Percentiles rank a stretch among this genome's conserved stretches.
These are phyloP conservation scores for Coleophora flavipennella DNA, from an alignment of 2,888 invertebrate genomes.

Conservation along the genomic window DNA sequence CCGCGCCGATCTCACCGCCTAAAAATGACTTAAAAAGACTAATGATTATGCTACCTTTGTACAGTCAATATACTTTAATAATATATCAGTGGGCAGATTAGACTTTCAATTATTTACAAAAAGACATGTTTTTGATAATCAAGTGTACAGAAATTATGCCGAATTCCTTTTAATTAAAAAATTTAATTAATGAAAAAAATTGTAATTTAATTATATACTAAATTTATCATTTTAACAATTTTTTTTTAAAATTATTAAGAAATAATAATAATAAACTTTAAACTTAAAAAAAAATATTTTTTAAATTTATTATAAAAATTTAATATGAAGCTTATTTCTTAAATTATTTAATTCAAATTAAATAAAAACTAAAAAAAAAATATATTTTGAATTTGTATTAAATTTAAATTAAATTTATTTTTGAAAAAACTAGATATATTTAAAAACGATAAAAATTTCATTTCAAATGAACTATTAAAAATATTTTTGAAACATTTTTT, in stretches of 20 bases:
- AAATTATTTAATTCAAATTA: slow-evolving; percentile 55
- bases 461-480: slow-evolving; percentile 74
- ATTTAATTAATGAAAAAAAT: slow-evolving; percentile 34
- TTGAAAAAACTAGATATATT: slow-evolving; percentile 79
- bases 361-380: slow-evolving; percentile 33
- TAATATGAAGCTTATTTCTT: slow-evolving; percentile 75
- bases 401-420: slow-evolving; percentile 70
- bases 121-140: slow-evolving; percentile 88
- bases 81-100: too few relatives aligned
- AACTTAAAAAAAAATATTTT: slow-evolving; percentile 46
- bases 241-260: slow-evolving; percentile 64
- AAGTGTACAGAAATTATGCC: slow-evolving; percentile 77
- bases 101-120: too few relatives aligned
- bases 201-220: slow-evolving; percentile 57
- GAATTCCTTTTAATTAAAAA: slow-evolving; percentile 74
- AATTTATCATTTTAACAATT: slow-evolving; percentile 74
- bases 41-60: slow-evolving; percentile 85
- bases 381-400: slow-evolving; percentile 44
- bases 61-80: slow-evolving; percentile 85
- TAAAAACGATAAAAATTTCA: slow-evolving; percentile 78
- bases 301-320: slow-evolving; percentile 64
- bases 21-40: too few relatives aligned
- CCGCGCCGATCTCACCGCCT: too few relatives aligned
- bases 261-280: slow-evolving; percentile 73
- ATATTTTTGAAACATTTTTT: slow-evolving; percentile 74